A percentile compares a stretch with the other conserved stretches of the same genome.
These are phyloP conservation scores for Conger conger DNA, from an alignment of 2,113 vertebrate genomes.

Conservation along the genomic window DNA sequence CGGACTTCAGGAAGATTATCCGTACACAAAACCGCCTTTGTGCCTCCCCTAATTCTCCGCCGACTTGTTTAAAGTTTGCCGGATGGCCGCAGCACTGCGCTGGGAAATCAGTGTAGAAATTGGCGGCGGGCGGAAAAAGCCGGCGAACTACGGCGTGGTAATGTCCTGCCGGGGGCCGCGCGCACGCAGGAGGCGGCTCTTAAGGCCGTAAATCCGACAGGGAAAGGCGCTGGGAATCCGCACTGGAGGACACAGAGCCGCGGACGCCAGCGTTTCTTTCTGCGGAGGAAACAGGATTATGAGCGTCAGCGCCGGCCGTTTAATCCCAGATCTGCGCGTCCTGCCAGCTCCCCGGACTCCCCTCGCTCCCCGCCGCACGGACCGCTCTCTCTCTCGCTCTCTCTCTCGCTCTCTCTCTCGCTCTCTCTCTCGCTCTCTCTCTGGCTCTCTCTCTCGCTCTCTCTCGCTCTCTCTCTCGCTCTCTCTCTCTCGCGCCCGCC, in stretches of 20 bases:
- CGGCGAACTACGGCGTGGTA: background rate
- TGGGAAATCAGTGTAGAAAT: constrained; percentile 8
- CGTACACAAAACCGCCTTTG: background rate
- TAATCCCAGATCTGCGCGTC: constrained; percentile 61
- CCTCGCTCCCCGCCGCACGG: background rate
- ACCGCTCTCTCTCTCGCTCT: no score
- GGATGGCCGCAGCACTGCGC: background rate
- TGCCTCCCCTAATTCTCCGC: background rate
- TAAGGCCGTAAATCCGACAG: background rate
- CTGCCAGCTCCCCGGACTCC: constrained; percentile 55
- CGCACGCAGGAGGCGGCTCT: background rate
- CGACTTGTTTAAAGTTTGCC: background rate
- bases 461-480: background rate
- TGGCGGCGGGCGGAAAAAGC: background rate
- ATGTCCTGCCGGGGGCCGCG: background rate
- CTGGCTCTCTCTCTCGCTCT: background rate
- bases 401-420: background rate
- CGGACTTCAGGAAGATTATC: background rate
- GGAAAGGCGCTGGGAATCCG: constrained; percentile 26
- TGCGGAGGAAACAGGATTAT: constrained; percentile 68
- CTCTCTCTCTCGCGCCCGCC: background rate
- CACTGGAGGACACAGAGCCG: constrained; percentile 22
- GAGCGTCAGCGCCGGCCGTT: constrained; percentile 53
- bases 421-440: no score
- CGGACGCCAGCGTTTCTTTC: constrained; percentile 41